Evolutionary conservation across 2,113 vertebrate genomes (phyloP).

Genomic region (Laticauda colubrina): DNA sequence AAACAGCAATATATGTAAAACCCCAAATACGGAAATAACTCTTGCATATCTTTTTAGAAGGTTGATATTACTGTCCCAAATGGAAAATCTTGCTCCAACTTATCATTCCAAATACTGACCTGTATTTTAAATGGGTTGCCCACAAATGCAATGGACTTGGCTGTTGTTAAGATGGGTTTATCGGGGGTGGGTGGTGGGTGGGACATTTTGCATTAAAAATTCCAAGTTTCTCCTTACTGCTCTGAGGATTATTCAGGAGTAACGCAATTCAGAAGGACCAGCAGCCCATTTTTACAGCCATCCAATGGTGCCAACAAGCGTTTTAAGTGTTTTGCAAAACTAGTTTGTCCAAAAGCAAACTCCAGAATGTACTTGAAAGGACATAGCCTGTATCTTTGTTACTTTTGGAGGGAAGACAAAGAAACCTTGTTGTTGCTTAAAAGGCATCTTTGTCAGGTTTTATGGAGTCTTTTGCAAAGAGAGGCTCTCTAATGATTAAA

Average conservation of each 20-base stretch:
- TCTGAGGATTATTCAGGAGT: neutral
- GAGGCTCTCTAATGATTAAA: conserved; percentile 6
- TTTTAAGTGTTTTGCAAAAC: conserved; percentile 36
- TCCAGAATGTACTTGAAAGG: conserved; percentile 4
- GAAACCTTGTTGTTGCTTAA: conserved; percentile 26
- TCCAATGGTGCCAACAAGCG: conserved; percentile 41
- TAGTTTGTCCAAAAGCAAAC: conserved; percentile 18
- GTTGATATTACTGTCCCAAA: neutral
- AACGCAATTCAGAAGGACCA: conserved; percentile 30
- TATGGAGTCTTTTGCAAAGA: neutral
- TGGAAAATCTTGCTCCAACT: neutral
- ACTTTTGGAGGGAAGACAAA: conserved; percentile 1
- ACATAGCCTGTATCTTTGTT: conserved; percentile 33
- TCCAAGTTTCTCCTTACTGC: neutral
- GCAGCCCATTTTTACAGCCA: conserved; percentile 34
- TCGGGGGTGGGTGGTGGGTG: too few relatives aligned
- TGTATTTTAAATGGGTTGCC: neutral
- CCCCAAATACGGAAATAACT: neutral
- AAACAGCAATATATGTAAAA: neutral
- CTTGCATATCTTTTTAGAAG: neutral
- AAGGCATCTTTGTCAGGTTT: neutral
- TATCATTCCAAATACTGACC: neutral
- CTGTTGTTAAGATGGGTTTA: neutral
- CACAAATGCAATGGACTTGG: neutral
- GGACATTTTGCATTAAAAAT: conserved; percentile 34